Conservation (phyloP, 2,888 invertebrate species). For the Parasteatoda lunata region DNA sequence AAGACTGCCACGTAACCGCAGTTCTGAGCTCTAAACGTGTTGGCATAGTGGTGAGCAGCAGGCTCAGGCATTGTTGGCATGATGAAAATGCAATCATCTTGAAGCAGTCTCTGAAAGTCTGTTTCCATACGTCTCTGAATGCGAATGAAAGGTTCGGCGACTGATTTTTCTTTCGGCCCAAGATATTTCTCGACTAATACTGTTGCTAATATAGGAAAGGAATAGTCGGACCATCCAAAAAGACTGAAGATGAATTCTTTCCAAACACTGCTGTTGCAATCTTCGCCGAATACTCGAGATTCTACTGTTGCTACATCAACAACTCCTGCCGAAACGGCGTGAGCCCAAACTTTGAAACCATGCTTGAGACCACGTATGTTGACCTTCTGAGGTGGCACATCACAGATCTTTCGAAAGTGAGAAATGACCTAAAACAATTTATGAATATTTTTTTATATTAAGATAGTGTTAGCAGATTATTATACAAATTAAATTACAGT, state of each 20-base stretch:
- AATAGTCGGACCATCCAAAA: constrained; percentile 47
- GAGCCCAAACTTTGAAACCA: constrained; percentile 55
- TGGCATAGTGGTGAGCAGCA: constrained; percentile 75
- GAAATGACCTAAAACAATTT: constrained; percentile 74
- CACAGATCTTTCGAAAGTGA: constrained; percentile 74
- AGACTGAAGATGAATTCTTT: constrained; percentile 45
- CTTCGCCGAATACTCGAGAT: constrained; percentile 55
- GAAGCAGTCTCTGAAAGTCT: constrained; percentile 73
- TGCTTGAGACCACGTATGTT: constrained; percentile 55
- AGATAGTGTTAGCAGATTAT: too few species aligned
- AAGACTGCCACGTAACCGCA: constrained; percentile 75
- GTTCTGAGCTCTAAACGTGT: constrained; percentile 73
- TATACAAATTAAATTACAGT: too few species aligned
- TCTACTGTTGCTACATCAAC: constrained; percentile 38
- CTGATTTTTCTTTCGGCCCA: constrained; percentile 40
- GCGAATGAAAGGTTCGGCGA: constrained; percentile 45
- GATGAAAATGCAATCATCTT: constrained; percentile 74
- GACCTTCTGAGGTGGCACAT: constrained; percentile 59
- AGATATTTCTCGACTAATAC: constrained; percentile 51
- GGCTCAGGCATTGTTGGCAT: constrained; percentile 73
- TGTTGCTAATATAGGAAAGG: constrained; percentile 29
- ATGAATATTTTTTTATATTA: too few species aligned
- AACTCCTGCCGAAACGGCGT: constrained; percentile 49
- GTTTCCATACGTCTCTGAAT: constrained; percentile 48
- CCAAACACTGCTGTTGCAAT: constrained; percentile 9